Percentiles rank a stretch among this genome's conserved stretches.
Conservation (phyloP, 2,797 vertebrate species). For the Margarornis squamiger region DNA sequence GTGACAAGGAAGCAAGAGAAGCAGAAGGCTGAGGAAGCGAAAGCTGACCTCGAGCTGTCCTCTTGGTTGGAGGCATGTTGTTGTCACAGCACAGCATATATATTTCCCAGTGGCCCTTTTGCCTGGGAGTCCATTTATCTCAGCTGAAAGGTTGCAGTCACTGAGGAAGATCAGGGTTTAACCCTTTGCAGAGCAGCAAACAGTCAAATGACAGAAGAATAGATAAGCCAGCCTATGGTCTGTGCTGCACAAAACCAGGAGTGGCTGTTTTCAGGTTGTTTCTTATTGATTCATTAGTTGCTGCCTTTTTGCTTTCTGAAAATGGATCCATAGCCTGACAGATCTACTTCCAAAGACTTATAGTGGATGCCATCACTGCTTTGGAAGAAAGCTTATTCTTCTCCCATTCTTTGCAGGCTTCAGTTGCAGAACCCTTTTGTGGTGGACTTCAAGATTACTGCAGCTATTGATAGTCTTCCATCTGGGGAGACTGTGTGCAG, state of each 20-base stretch:
- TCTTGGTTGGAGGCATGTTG: slow-evolving; percentile 23
- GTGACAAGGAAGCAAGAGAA: slow-evolving; percentile 14
- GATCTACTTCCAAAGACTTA: background rate
- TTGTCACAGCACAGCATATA: slow-evolving; percentile 25
- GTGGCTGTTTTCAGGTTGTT: background rate
- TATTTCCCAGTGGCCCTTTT: slow-evolving; percentile 33
- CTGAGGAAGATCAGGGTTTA: background rate
- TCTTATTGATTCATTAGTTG: background rate
- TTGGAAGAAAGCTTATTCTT: slow-evolving; percentile 7
- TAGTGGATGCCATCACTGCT: background rate
- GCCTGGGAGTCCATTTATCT: slow-evolving; percentile 50
- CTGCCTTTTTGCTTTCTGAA: background rate
- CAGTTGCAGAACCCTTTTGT: background rate
- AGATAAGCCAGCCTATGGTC: background rate
- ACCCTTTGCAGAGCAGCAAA: background rate
- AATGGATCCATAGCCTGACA: background rate
- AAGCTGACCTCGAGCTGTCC: slow-evolving; percentile 36
- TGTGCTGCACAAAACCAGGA: background rate
- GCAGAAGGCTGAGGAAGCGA: slow-evolving; percentile 40
- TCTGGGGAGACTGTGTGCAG: background rate
- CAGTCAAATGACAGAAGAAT: background rate
- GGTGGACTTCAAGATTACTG: background rate
- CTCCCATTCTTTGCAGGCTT: slow-evolving; percentile 4
- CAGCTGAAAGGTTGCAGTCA: slow-evolving; percentile 26
- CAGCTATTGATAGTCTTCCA: background rate